phyloP scores from a whole-genome alignment of 2,113 vertebrate genomes.

The Gymnorhina tibicen region DNA sequence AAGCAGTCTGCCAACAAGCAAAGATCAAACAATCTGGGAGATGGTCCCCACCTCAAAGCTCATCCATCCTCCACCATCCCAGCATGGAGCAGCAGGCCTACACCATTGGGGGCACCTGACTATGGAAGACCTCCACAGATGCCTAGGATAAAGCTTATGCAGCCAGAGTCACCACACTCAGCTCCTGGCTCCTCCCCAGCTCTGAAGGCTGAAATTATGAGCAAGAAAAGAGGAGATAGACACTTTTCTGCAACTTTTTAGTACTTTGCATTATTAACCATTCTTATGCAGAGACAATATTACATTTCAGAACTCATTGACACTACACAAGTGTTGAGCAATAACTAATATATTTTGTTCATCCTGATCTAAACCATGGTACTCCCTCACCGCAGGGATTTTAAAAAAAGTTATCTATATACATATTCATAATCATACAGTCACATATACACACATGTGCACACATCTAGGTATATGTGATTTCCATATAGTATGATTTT shows the following conservation, averaged over 20 bases:
- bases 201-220: neutral
- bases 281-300: neutral
- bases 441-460: accelerated
- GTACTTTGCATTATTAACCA: neutral
- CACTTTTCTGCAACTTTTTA: neutral
- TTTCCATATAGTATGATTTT: neutral
- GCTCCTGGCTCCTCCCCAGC: accelerated
- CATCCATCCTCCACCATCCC: neutral
- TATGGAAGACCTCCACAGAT: neutral
- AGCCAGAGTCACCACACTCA: accelerated
- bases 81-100: accelerated
- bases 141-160: neutral
- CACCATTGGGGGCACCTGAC: neutral
- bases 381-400: accelerated
- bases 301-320: neutral
- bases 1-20: neutral
- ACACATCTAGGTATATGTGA: neutral
- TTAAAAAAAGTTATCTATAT: neutral
- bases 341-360: neutral
- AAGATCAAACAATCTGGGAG: neutral
- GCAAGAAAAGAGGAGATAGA: neutral
- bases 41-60: neutral
- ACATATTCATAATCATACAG: neutral
- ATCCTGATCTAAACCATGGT: neutral
- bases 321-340: neutral